These are phyloP conservation scores for Cerceris rybyensis DNA, from an alignment of 2,888 invertebrate species.

Conservation along the genomic window DNA sequence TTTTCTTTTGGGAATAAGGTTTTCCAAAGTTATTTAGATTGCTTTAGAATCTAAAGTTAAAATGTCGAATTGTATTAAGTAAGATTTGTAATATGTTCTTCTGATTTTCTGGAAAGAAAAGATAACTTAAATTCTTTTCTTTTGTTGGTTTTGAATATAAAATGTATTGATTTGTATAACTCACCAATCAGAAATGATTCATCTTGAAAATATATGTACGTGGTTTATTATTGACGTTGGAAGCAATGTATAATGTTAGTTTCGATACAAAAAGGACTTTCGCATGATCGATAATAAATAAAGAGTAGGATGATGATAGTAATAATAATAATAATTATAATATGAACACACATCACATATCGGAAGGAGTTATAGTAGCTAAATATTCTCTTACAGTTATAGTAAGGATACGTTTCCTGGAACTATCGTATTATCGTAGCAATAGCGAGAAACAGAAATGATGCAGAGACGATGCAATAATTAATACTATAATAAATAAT, in stretches of 20 bases:
- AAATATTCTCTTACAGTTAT: slow-evolving; percentile 48
- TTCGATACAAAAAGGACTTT: slow-evolving; percentile 65
- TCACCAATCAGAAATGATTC: slow-evolving; percentile 13
- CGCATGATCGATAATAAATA: slow-evolving; percentile 71
- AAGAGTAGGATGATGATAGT: slow-evolving; percentile 56
- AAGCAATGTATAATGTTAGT: slow-evolving; percentile 73
- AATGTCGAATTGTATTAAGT: too few species aligned
- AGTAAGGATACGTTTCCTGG: slow-evolving; percentile 27
- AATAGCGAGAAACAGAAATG: slow-evolving; percentile 43
- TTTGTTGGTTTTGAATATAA: too few species aligned
- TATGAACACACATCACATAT: slow-evolving; percentile 73
- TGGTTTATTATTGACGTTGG: slow-evolving; percentile 70
- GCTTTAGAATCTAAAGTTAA: too few species aligned
- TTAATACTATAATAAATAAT: slow-evolving; percentile 66
- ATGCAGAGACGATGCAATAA: slow-evolving; percentile 52
- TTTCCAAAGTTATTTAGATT: too few species aligned
- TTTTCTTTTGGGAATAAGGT: too few species aligned
- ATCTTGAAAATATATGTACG: slow-evolving; percentile 66
- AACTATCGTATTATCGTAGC: slow-evolving; percentile 41
- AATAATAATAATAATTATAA: slow-evolving; percentile 55
- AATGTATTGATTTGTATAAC: neutral
- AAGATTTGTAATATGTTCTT: too few species aligned
- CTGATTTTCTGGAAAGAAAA: too few species aligned
- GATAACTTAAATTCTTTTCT: too few species aligned
- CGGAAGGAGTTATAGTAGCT: slow-evolving; percentile 52